phyloP scores from a whole-genome alignment of 2,113 vertebrate genomes.

The Corynorhinus townsendii region DNA sequence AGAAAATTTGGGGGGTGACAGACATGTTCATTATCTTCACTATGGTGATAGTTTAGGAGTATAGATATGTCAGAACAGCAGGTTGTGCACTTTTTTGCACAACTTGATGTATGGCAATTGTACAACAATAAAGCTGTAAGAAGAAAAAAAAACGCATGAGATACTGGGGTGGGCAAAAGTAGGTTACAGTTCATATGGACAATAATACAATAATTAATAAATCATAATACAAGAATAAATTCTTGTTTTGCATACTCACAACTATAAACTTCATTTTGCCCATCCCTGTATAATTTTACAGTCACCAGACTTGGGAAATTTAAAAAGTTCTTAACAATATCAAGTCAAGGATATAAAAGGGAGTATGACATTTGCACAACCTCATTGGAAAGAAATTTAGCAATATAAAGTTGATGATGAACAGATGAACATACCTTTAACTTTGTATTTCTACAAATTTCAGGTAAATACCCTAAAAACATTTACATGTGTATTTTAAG shows the following conservation, averaged over 20 bases:
- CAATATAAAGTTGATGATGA: neutral
- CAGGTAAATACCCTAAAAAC: neutral
- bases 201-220: neutral
- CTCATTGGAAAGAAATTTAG: neutral
- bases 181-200: neutral
- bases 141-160: neutral
- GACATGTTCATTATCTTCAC: neutral
- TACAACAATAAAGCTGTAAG: neutral
- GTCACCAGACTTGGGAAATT: neutral
- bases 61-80: neutral
- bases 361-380: neutral
- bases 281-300: neutral
- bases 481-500: neutral
- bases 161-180: neutral
- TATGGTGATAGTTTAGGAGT: neutral
- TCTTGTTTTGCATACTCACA: neutral
- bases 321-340: neutral
- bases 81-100: neutral
- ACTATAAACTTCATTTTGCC: neutral
- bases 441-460: neutral
- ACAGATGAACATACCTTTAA: neutral
- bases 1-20: neutral
- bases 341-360: constrained; percentile 6
- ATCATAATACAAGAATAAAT: neutral
- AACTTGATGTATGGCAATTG: neutral